Conservation (phyloP, 2,797 vertebrate genomes). For the Falco biarmicus region DNA sequence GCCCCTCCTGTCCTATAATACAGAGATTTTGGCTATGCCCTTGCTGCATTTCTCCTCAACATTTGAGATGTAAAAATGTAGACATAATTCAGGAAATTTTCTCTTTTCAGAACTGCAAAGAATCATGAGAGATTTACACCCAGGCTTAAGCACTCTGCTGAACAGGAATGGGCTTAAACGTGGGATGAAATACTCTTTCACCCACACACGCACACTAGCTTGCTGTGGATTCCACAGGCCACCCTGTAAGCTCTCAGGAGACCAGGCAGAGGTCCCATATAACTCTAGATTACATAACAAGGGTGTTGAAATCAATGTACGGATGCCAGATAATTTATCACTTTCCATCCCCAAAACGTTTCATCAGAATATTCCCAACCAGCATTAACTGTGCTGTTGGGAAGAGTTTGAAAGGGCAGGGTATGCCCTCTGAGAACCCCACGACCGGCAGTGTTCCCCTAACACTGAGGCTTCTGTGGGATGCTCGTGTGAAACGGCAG, state of each 20-base stretch:
- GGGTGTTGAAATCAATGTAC: conserved; percentile 51
- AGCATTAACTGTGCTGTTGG: background rate
- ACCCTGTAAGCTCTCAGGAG: conserved; percentile 52
- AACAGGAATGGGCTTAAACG: background rate
- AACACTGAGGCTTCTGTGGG: background rate
- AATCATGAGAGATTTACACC: conserved; percentile 9
- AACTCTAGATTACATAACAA: conserved; percentile 26
- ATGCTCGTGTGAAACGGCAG: background rate
- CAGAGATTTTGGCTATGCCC: conserved; percentile 3
- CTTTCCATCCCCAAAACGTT: conserved; percentile 6
- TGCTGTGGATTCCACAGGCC: conserved; percentile 40
- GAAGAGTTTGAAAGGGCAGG: background rate
- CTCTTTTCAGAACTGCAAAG: background rate
- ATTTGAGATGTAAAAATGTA: conserved; percentile 24
- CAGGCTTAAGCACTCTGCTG: conserved; percentile 7
- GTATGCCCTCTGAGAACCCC: background rate
- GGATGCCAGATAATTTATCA: conserved; percentile 40
- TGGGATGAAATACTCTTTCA: conserved; percentile 11
- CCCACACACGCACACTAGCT: background rate
- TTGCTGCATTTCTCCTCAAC: conserved; percentile 35
- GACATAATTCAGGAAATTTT: conserved; percentile 31
- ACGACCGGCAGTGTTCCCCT: background rate
- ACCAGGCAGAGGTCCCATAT: conserved; percentile 18
- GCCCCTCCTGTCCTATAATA: conserved; percentile 23
- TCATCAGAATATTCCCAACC: conserved; percentile 19